These are phyloP conservation scores for Acanthosepion pharaonis DNA, from an alignment of 2,888 invertebrate species.

Conservation along the genomic window DNA sequence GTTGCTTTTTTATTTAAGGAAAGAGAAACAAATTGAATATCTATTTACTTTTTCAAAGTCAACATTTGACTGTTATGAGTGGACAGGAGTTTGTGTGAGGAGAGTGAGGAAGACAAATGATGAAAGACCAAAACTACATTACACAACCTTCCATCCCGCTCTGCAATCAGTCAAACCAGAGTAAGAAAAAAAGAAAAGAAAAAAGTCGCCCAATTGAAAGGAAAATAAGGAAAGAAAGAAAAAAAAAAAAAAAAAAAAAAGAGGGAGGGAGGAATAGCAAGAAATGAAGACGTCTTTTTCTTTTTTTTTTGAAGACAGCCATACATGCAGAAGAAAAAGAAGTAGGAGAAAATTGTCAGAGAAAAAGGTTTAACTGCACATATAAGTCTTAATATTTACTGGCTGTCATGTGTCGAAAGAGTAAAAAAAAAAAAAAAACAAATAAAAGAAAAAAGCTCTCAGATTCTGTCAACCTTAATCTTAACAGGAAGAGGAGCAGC, in stretches of 20 bases:
- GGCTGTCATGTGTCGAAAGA: background rate
- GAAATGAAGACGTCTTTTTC: background rate
- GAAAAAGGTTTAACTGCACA: background rate
- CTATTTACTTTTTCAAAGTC: background rate
- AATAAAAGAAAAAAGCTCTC: background rate
- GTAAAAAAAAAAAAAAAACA: background rate
- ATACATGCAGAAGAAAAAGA: background rate
- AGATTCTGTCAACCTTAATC: conserved; percentile 67
- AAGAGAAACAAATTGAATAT: background rate
- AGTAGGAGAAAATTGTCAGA: background rate
- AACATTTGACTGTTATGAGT: background rate
- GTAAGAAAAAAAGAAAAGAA: background rate
- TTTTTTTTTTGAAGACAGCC: background rate
- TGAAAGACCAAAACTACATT: conserved; percentile 8
- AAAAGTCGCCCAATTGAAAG: background rate
- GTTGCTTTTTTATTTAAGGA: no score
- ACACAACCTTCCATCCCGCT: conserved; percentile 8
- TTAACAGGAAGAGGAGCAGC: conserved; percentile 66
- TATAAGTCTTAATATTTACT: background rate
- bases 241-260: background rate
- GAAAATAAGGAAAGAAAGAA: background rate
- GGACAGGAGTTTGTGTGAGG: conserved; percentile 24
- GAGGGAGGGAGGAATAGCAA: background rate
- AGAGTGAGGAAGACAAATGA: conserved; percentile 2
- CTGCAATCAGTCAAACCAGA: background rate